These are phyloP conservation scores for Amazonetta brasiliensis DNA, from an alignment of 2,797 vertebrate species.

Conservation along the genomic window DNA sequence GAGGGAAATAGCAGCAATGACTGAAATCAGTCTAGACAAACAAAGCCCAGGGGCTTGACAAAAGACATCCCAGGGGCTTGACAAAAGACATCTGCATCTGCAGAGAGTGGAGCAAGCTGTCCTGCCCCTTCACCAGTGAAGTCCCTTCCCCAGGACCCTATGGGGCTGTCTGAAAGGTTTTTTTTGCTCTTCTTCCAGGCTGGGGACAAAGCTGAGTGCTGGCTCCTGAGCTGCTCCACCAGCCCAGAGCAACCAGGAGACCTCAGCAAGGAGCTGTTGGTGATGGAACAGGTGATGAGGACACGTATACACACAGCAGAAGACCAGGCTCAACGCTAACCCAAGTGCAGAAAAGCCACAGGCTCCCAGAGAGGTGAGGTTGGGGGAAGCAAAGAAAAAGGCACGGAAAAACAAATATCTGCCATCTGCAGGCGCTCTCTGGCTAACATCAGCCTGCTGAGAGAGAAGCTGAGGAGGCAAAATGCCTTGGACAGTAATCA, in stretches of 20 bases:
- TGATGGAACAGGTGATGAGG: accelerated
- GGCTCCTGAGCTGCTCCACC: not conserved
- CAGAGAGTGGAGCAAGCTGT: not conserved
- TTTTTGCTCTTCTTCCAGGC: not conserved
- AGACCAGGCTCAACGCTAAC: not conserved
- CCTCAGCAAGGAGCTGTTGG: not conserved
- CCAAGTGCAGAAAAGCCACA: accelerated
- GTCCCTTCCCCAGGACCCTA: no score
- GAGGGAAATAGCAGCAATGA: not conserved
- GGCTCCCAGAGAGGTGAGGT: not conserved
- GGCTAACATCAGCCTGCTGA: not conserved
- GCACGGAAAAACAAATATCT: conserved; percentile 22
- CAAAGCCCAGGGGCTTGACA: not conserved
- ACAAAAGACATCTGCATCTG: not conserved
- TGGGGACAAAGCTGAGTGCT: not conserved
- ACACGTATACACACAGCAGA: not conserved
- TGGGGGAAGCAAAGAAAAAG: conserved; percentile 40
- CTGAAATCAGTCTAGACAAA: not conserved
- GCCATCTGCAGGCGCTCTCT: not conserved
- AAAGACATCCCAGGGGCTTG: not conserved
- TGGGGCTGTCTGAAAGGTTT: not conserved
- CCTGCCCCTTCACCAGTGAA: not conserved
- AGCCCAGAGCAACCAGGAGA: not conserved
- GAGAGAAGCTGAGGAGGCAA: not conserved
- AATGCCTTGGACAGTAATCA: conserved; percentile 15